Percentiles rank a stretch among this genome's conserved stretches.
Evolutionary conservation across 1,140 invertebrate species (phyloP).

Genomic region (Diachasma alloeum): DNA sequence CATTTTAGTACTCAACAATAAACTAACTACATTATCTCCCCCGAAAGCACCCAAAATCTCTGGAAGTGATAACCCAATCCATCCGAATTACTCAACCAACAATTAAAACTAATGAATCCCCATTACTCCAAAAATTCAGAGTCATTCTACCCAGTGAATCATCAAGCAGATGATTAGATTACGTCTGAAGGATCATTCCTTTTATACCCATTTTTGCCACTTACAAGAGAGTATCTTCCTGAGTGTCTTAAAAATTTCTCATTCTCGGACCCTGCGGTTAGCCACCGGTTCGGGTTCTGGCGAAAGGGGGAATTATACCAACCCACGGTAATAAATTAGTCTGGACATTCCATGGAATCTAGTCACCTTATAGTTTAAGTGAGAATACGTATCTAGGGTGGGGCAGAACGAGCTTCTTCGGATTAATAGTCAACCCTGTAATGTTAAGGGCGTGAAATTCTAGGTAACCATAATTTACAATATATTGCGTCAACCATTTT

Average conservation of each 20-base stretch:
- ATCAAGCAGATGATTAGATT: background rate
- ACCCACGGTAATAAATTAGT: conserved; percentile 5
- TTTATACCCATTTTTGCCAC: background rate
- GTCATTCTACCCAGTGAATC: background rate
- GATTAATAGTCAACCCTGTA: background rate
- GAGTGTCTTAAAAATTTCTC: background rate
- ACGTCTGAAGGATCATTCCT: background rate
- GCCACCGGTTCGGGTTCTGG: background rate
- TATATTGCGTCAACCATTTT: background rate
- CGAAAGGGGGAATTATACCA: background rate
- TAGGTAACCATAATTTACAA: background rate
- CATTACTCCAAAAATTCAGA: background rate
- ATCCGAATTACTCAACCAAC: no score
- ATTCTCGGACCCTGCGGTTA: background rate
- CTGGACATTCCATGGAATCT: conserved; percentile 2
- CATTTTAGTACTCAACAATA: no score
- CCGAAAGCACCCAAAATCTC: no score
- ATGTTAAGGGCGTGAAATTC: background rate
- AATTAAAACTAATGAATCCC: background rate
- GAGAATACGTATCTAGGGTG: background rate
- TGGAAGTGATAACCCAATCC: no score
- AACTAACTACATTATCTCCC: no score
- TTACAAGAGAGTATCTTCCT: background rate
- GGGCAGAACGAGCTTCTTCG: background rate
- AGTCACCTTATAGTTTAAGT: conserved; percentile 1